Evolutionary conservation across 2,888 invertebrate genomes (phyloP).

Genomic region (Cotesia congregata): DNA sequence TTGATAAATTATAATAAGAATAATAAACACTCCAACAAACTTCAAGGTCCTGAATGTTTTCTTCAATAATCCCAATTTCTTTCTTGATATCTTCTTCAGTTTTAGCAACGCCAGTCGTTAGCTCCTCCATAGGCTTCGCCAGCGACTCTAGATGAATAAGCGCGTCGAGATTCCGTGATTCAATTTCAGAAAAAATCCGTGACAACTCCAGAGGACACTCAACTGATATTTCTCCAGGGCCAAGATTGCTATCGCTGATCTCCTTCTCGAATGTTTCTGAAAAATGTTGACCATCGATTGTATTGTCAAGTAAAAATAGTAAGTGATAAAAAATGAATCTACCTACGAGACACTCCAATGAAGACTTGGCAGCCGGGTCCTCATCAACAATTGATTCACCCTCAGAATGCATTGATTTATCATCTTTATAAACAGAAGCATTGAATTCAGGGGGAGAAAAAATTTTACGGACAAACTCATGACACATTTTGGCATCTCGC

Average conservation of each 20-base stretch:
- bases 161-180: constrained; percentile 77
- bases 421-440: background rate
- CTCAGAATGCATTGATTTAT: background rate
- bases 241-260: constrained; percentile 64
- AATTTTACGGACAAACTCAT: constrained; percentile 78
- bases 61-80: constrained; percentile 69
- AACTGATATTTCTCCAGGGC: constrained; percentile 72
- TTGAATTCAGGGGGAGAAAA: constrained; percentile 72
- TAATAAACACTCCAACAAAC: constrained; percentile 58
- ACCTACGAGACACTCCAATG: constrained; percentile 20
- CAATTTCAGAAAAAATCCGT: constrained; percentile 74
- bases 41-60: constrained; percentile 69
- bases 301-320: background rate
- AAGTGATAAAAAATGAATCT: constrained; percentile 3
- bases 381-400: background rate
- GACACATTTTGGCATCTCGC: constrained; percentile 76
- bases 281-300: background rate
- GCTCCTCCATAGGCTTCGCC: constrained; percentile 72
- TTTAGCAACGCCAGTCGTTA: constrained; percentile 70
- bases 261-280: constrained; percentile 72
- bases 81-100: constrained; percentile 69
- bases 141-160: constrained; percentile 75
- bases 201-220: constrained; percentile 73
- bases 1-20: background rate
- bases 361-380: background rate